Evolutionary conservation across 2,797 vertebrate species (phyloP), one percentile per base, ranked within the genome.

Genomic region (Zenarchopterus dispar): DNA sequence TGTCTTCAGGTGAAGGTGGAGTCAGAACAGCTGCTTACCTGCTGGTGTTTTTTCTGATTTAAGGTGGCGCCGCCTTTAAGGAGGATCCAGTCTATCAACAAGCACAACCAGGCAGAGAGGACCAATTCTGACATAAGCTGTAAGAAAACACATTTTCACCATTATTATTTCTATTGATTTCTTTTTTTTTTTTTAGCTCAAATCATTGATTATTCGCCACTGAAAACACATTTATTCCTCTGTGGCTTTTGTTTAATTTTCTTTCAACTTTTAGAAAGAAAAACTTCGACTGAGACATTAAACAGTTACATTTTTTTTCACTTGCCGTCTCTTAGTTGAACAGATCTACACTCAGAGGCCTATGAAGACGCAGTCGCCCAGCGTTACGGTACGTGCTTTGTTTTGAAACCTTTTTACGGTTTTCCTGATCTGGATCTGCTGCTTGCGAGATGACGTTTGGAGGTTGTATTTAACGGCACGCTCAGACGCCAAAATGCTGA

Each of bases 61-160:
- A 26, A 94, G 93, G 78, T 84, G 62, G 31, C 43, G 0, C 50
- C 81, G 3, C 90, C 94, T 23, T 84, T 97, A 2, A 93, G 87
- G 67, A 88, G 95, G 70, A 97, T 97, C 73, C 92, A 91, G 70
- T 97, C 96, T 0, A 94, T 95, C 36, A 96, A 94, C 83, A 91
- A 93, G 73, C 92, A 94, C 86, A 92, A 89, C 55, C 86, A 82
- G 4, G 92, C 93, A 3, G 92, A 91, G 62, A 86, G 94, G 64
- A 93, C 93, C 0, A 89, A 87, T 50, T 93, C 94, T 0, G 93
- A 94, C 64, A 92, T 91, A 23, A 93, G 84, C 51, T 83, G 95
- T 97, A 78, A 91, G 94, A 82, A 50, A 26, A 53, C 13, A 16
- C 28, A 5, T 1, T 1, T 3, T 6, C 33, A 36, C 13, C 13